phyloP scores from a whole-genome alignment of 2,113 vertebrate genomes.

The Laticauda laticaudata region DNA sequence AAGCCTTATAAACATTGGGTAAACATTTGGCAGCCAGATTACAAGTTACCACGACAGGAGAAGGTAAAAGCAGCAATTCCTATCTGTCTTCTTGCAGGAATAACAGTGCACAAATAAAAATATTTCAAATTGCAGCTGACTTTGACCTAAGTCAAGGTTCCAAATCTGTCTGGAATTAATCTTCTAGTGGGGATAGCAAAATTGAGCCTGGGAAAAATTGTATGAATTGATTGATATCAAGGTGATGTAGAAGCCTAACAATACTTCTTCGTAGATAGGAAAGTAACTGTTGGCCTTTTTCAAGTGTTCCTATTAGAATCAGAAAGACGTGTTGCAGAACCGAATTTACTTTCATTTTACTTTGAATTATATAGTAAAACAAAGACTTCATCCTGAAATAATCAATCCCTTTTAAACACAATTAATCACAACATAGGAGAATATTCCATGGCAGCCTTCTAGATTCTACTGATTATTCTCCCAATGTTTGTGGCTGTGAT shows the following conservation, averaged over 20 bases:
- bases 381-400: background rate
- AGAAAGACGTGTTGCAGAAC: background rate
- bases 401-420: background rate
- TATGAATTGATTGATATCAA: background rate
- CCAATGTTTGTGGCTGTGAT: background rate
- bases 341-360: background rate
- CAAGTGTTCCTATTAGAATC: background rate
- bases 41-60: background rate
- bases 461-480: background rate
- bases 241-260: background rate
- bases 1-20: background rate
- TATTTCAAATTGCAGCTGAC: background rate
- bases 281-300: background rate
- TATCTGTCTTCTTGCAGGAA: background rate
- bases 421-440: background rate
- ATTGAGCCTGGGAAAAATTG: background rate
- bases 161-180: background rate
- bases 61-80: background rate
- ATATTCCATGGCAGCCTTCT: background rate
- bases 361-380: background rate
- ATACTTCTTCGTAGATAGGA: background rate
- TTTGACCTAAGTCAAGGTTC: background rate
- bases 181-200: background rate
- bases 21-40: background rate
- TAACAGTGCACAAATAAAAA: background rate